Evolutionary conservation across 1,140 invertebrate genomes (phyloP), one percentile per base, ranked within the genome.

Genomic region (Drosophila rhopaloa): DNA sequence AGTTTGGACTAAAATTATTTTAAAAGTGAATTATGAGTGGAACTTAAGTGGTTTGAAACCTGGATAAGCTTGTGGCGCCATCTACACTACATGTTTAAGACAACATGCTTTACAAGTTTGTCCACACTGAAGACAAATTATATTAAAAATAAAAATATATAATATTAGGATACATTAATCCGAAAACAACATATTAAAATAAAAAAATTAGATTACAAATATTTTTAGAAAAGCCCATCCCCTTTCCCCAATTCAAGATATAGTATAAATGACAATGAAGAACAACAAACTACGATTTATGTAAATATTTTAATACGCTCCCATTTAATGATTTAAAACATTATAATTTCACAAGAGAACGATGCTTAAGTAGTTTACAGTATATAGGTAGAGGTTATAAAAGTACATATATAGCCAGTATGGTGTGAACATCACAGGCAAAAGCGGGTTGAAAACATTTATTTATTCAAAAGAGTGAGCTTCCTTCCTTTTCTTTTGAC

Each of bases 341-440:
- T 51, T 76, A 67, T 75, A 81, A 75, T 84, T 89, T 90, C 70
- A 90, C 72, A 84, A 88, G 77, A 84, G 76, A 80, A 82, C 56
- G 63, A 40, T 74, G 59, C 83, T 88, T 86, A 88, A 88, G 63
- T 83, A 88, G 19, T 65, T 68, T 74, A 78, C 70, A 85, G 66
- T 50, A 65, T 55, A 68, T 79, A 62, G 43, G 35, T 61, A 59
- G 59, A 59, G 59, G 40, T 79, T 70, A 84, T 80, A 50, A 68
- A 82, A 78, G 71, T 65, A 76, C 59, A 71, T 71, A 75, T 76
- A 56, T 76, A 67, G 67, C 86, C 82, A 76, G 76, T 88, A 76
- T 81, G 46, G 46, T 55, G 67, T 72, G 77, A 46, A 59, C 51
- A 71, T 85, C 61, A 88, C 70, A 81, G 79, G 77, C 79, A 67